A percentile compares a stretch with the other conserved stretches of the same genome.
Evolutionary conservation across 2,797 vertebrate species (phyloP).

Genomic region (Adelosebastes latens): DNA sequence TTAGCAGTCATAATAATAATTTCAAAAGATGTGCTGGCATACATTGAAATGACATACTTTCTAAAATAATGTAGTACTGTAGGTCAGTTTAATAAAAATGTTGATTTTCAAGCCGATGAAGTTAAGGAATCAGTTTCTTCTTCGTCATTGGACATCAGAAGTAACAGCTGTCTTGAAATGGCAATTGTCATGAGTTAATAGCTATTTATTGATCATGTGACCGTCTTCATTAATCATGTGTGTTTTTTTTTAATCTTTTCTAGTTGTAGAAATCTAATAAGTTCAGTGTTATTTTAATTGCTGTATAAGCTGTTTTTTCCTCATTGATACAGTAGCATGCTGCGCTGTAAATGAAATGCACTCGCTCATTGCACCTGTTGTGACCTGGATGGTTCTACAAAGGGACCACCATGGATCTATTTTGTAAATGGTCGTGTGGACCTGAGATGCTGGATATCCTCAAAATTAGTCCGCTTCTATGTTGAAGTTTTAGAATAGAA

Average conservation of each 20-base stretch:
- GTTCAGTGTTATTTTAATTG: conserved; percentile 17
- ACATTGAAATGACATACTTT: neutral
- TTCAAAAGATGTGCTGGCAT: conserved; percentile 3
- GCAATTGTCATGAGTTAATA: neutral
- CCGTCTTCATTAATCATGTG: neutral
- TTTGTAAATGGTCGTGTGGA: neutral
- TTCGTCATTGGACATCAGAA: neutral
- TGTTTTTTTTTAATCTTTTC: neutral
- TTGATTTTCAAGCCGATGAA: conserved; percentile 14
- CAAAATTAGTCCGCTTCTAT: neutral
- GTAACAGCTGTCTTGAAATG: too few relatives aligned
- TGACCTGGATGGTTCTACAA: neutral
- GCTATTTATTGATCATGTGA: conserved; percentile 22
- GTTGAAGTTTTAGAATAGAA: neutral
- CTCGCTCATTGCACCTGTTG: neutral
- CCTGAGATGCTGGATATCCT: conserved; percentile 8
- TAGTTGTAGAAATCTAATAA: neutral
- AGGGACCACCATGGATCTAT: neutral
- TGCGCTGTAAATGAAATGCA: conserved; percentile 1
- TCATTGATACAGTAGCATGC: neutral
- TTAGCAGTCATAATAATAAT: neutral
- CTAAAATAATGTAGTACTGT: neutral
- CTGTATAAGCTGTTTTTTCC: neutral
- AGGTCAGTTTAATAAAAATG: conserved; percentile 30
- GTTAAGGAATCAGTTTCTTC: neutral